These are phyloP conservation scores for Andrena trimmerana DNA, from an alignment of 2,888 invertebrate genomes.

Conservation along the genomic window DNA sequence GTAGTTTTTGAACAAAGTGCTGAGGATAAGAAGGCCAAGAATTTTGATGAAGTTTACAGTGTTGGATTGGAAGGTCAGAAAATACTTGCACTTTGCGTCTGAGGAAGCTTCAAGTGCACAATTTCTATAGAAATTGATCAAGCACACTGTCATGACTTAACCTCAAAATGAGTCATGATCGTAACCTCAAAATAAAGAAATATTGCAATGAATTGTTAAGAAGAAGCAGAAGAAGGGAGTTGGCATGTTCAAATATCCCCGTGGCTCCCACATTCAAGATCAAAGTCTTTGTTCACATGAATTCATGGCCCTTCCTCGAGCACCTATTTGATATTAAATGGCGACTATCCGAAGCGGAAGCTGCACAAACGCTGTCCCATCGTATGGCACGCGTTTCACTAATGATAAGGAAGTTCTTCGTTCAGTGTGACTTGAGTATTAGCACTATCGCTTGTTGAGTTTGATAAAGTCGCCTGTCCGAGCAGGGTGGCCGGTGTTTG, in stretches of 20 bases:
- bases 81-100: background rate
- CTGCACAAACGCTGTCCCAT: conserved; percentile 1
- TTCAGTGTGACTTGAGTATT: conserved; percentile 43
- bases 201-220: background rate
- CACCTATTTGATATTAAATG: conserved; percentile 12
- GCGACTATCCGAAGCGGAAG: conserved; percentile 3
- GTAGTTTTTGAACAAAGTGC: too few relatives aligned
- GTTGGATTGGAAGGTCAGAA: background rate
- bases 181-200: too few relatives aligned
- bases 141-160: background rate
- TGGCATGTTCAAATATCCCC: background rate
- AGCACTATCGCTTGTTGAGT: conserved; percentile 44
- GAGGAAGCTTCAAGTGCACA: background rate
- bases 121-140: background rate
- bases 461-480: conserved; percentile 1
- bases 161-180: too few relatives aligned
- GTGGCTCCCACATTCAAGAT: background rate
- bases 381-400: conserved; percentile 5
- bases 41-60: background rate
- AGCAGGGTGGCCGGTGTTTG: conserved; percentile 18
- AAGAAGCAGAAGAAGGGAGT: background rate
- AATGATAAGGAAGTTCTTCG: conserved; percentile 43
- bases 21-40: background rate
- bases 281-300: background rate
- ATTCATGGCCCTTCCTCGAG: conserved; percentile 11